These are phyloP conservation scores for Lucifuga dentata DNA, from an alignment of 2,113 vertebrate genomes.

Conservation along the genomic window DNA sequence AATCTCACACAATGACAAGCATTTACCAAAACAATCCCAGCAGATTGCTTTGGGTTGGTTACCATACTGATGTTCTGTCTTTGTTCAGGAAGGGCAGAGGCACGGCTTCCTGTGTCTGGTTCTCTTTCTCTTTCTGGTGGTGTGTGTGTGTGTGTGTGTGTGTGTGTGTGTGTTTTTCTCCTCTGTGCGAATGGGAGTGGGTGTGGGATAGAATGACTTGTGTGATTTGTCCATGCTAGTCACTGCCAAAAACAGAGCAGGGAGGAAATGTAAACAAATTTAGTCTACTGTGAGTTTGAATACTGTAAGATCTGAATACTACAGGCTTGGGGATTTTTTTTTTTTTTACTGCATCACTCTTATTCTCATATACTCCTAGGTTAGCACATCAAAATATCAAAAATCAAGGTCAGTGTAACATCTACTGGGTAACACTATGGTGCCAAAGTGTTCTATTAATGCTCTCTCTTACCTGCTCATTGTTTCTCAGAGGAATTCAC, in stretches of 20 bases:
- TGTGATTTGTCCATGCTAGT: neutral
- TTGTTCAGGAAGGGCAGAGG: constrained; percentile 34
- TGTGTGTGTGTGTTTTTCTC: constrained; percentile 10
- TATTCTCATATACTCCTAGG: no score
- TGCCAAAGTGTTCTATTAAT: constrained; percentile 29
- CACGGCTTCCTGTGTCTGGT: constrained; percentile 39
- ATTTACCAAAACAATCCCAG: constrained; percentile 12
- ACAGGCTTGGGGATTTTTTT: no score
- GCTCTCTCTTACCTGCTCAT: constrained; percentile 11
- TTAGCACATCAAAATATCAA: no score
- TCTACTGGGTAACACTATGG: constrained; percentile 3
- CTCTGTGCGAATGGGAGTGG: constrained; percentile 18
- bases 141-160: constrained; percentile 1
- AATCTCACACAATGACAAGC: constrained; percentile 10
- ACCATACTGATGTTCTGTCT: neutral
- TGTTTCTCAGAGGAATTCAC: constrained; percentile 32
- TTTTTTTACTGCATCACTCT: no score
- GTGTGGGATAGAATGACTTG: constrained; percentile 30
- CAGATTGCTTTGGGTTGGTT: neutral
- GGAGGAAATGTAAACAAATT: constrained; percentile 35
- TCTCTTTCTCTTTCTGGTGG: constrained; percentile 15
- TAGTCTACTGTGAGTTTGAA: neutral
- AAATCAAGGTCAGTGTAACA: neutral
- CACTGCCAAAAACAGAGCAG: constrained; percentile 25
- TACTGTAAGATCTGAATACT: no score